Conservation (phyloP, 1,140 invertebrate species). For the Bombus vancouverensis region DNA sequence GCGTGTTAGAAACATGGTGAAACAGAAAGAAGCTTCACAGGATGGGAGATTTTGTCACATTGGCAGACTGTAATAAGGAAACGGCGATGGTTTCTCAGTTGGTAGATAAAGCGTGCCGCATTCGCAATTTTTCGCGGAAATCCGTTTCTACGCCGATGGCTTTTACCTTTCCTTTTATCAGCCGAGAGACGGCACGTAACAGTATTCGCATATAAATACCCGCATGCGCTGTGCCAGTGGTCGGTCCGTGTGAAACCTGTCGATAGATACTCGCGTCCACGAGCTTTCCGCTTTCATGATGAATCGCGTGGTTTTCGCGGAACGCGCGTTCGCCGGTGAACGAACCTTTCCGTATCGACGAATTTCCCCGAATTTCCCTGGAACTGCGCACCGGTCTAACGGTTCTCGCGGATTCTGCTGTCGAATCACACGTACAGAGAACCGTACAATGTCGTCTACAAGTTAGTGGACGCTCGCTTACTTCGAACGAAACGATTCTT, state of each 20-base stretch:
- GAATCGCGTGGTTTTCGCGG: neutral
- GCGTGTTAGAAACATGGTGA: neutral
- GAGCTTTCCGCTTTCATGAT: neutral
- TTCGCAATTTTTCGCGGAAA: neutral
- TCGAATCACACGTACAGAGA: no score
- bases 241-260: constrained; percentile 2
- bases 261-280: neutral
- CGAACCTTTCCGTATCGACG: neutral
- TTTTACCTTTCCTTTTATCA: constrained; percentile 48
- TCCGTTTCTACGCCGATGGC: constrained; percentile 20
- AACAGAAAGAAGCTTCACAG: neutral
- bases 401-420: no score
- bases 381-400: no score
- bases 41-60: neutral
- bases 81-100: neutral
- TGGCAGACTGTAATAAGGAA: neutral
- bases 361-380: neutral
- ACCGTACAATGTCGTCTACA: no score
- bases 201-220: constrained; percentile 45
- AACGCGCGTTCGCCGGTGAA: no score
- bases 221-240: constrained; percentile 28
- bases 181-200: constrained; percentile 1
- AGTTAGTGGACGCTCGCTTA: no score
- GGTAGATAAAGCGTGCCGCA: neutral
- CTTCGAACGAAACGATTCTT: no score